A percentile compares a stretch with the other conserved stretches of the same genome.
Evolutionary conservation across 2,797 vertebrate genomes (phyloP).

Genomic region (Catharus ustulatus): DNA sequence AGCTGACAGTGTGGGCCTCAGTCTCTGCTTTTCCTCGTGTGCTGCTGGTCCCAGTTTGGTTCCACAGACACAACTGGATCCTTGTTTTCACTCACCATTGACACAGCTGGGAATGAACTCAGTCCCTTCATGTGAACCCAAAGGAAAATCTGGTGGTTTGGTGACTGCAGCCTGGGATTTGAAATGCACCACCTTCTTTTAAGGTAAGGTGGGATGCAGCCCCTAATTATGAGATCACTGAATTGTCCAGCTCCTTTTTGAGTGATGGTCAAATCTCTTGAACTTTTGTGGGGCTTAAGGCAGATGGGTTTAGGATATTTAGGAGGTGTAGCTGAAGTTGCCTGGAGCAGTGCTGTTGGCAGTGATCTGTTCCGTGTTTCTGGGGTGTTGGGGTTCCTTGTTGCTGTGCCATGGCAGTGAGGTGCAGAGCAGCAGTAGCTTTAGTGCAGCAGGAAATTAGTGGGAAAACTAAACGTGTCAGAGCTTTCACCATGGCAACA

Average conservation of each 20-base stretch:
- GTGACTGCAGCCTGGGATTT: background rate
- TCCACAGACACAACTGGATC: background rate
- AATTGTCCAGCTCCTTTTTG: background rate
- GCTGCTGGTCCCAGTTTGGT: background rate
- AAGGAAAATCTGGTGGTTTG: background rate
- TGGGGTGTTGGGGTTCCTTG: background rate
- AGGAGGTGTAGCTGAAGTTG: background rate
- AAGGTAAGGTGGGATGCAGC: background rate
- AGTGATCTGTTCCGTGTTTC: accelerated
- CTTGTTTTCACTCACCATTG: background rate
- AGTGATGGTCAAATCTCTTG: background rate
- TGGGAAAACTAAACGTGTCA: conserved; percentile 26
- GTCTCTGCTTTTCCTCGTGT: background rate
- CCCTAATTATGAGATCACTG: background rate
- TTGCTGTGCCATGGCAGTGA: background rate
- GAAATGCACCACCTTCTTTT: background rate
- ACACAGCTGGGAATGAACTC: accelerated
- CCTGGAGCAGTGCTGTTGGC: background rate
- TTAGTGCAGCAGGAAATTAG: conserved; percentile 15
- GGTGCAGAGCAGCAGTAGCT: background rate
- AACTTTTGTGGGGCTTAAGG: background rate
- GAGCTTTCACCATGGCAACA: conserved; percentile 51
- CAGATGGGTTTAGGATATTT: background rate
- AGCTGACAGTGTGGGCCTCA: background rate
- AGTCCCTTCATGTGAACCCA: background rate